A percentile compares a stretch with the other conserved stretches of the same genome.
These are phyloP conservation scores for Malurus elegans DNA, from an alignment of 2,113 vertebrate species.

Conservation along the genomic window DNA sequence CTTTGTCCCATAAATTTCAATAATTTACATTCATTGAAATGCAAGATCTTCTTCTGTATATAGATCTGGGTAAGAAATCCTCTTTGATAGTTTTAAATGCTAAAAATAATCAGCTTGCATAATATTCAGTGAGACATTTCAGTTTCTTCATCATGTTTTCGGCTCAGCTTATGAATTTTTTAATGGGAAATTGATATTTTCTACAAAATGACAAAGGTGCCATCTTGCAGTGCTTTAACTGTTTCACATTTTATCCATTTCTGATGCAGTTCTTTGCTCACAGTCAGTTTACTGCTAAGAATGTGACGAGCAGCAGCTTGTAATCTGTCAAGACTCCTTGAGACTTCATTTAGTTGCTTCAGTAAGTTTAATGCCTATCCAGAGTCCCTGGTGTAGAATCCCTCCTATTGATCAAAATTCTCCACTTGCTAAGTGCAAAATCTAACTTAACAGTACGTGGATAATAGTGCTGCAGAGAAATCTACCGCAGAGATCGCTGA, in stretches of 20 bases:
- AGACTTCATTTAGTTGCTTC: conserved; percentile 52
- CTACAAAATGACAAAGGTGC: not conserved
- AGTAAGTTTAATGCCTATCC: conserved; percentile 23
- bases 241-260: not conserved
- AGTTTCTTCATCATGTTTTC: not conserved
- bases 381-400: not conserved
- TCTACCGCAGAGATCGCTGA: not conserved
- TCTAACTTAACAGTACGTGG: conserved; percentile 8
- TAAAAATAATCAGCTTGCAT: not conserved
- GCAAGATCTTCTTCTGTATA: not conserved
- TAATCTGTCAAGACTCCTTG: conserved; percentile 39
- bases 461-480: not conserved
- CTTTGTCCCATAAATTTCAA: not conserved
- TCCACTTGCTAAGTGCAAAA: conserved; percentile 17
- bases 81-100: not conserved
- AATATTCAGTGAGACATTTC: not conserved
- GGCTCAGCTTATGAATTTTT: not conserved
- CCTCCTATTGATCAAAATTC: conserved; percentile 54
- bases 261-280: not conserved
- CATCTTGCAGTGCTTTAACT: not conserved
- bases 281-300: conserved; percentile 7
- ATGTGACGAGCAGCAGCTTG: not conserved
- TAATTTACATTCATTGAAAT: not conserved
- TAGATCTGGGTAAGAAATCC: not conserved
- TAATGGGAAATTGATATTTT: not conserved